Evolutionary conservation across 2,113 vertebrate species (phyloP).

Genomic region (Grus americana): DNA sequence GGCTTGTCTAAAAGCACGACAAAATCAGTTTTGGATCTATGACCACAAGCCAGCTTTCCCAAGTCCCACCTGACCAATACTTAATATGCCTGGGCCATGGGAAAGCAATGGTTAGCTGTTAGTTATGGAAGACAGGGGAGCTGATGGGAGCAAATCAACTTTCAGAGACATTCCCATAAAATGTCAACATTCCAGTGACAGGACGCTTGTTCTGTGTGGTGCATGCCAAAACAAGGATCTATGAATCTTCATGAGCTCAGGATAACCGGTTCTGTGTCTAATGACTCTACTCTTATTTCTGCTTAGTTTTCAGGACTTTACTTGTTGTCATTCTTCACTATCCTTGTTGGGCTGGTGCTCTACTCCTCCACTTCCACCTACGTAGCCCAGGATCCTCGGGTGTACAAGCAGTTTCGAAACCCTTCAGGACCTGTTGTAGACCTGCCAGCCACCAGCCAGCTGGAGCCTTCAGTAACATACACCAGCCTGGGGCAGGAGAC

Average conservation of each 20-base stretch:
- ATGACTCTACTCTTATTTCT: slow-evolving; percentile 9
- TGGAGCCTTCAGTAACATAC: slow-evolving; percentile 92
- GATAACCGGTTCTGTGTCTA: neutral
- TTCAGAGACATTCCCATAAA: neutral
- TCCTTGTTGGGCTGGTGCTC: slow-evolving; percentile 88
- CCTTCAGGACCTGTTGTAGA: slow-evolving; percentile 82
- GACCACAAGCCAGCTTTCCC: neutral
- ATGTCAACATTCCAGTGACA: neutral
- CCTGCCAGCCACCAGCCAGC: slow-evolving; percentile 73
- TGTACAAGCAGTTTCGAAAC: slow-evolving; percentile 96
- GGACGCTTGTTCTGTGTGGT: neutral
- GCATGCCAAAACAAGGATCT: neutral
- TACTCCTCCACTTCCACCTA: slow-evolving; percentile 93
- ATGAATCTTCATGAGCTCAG: neutral
- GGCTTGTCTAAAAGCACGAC: neutral
- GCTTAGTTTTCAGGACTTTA: slow-evolving; percentile 94
- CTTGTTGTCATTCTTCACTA: slow-evolving; percentile 90
- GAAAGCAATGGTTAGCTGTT: neutral
- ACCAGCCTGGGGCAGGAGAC: slow-evolving; percentile 89
- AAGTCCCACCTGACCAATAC: neutral
- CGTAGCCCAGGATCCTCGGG: slow-evolving; percentile 90
- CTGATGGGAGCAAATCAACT: neutral
- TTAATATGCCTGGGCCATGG: neutral
- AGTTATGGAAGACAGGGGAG: neutral
- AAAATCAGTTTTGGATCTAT: neutral